Evolutionary conservation across 2,797 vertebrate species (phyloP).

Genomic region (Pseudochirops cupreus): DNA sequence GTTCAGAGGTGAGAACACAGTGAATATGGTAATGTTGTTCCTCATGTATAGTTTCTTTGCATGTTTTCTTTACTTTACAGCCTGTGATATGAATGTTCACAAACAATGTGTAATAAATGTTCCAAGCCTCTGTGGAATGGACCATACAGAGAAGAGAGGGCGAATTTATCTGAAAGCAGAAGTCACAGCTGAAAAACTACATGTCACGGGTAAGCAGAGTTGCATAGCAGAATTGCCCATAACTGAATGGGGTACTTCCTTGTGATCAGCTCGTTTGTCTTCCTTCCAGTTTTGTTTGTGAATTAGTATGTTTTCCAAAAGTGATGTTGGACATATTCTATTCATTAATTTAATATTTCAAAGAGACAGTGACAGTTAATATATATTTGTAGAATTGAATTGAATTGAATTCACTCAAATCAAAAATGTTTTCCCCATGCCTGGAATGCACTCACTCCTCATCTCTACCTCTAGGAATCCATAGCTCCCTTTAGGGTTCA

Average conservation of each 20-base stretch:
- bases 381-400: neutral
- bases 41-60: slow-evolving; percentile 43
- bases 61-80: slow-evolving; percentile 82
- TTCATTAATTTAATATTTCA: neutral
- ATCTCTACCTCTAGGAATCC: neutral
- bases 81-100: slow-evolving; percentile 99
- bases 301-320: neutral
- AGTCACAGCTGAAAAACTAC: slow-evolving; percentile 92
- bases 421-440: neutral
- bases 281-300: neutral
- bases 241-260: neutral
- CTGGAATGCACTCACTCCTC: neutral
- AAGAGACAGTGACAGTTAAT: neutral
- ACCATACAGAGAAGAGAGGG: slow-evolving; percentile 97
- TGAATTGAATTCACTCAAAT: neutral
- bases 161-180: slow-evolving; percentile 97
- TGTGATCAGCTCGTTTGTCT: neutral
- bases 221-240: rapidly evolving
- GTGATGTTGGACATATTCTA: neutral
- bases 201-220: slow-evolving; percentile 91
- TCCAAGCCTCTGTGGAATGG: slow-evolving; percentile 97
- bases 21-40: neutral
- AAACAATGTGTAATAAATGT: slow-evolving; percentile 98
- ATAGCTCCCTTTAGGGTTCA: neutral
- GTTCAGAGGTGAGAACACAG: neutral